Percentiles rank a stretch among this genome's conserved stretches.
phyloP scores from a whole-genome alignment of 2,888 invertebrate genomes.

The Thereva unica region DNA sequence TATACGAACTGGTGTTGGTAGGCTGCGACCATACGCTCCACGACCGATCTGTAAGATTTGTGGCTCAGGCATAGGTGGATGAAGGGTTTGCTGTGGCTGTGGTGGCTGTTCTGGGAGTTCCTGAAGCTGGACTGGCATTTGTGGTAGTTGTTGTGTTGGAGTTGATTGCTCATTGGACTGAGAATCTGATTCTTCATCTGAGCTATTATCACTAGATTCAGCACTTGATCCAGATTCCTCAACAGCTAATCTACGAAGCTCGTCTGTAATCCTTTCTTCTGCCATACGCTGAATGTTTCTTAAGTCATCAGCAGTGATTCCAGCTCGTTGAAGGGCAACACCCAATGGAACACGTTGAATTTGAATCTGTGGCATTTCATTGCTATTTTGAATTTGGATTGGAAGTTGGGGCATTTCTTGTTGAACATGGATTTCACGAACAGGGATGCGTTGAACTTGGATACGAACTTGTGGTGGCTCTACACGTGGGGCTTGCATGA shows the following conservation, averaged over 20 bases:
- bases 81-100: constrained; percentile 54
- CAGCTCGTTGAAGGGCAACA: constrained; percentile 56
- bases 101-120: constrained; percentile 48
- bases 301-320: constrained; percentile 58
- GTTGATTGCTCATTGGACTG: constrained; percentile 32
- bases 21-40: constrained; percentile 58
- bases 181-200: constrained; percentile 49
- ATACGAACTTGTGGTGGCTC: constrained; percentile 58
- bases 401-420: constrained; percentile 54
- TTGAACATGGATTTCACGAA: constrained; percentile 57
- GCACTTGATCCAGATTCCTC: constrained; percentile 51
- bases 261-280: constrained; percentile 56
- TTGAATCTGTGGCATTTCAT: constrained; percentile 45
- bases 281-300: constrained; percentile 58
- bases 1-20: constrained; percentile 59
- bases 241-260: constrained; percentile 53
- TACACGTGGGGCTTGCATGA: constrained; percentile 59
- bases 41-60: constrained; percentile 55
- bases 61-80: constrained; percentile 55
- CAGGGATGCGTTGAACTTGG: constrained; percentile 59
- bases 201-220: constrained; percentile 47
- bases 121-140: constrained; percentile 44
- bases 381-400: constrained; percentile 49
- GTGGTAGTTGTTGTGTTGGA: constrained; percentile 39
- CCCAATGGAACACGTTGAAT: constrained; percentile 56